Percentiles rank a stretch among this genome's conserved stretches.
Evolutionary conservation across 2,888 invertebrate genomes (phyloP).

Genomic region (Yponomeuta cagnagella): DNA sequence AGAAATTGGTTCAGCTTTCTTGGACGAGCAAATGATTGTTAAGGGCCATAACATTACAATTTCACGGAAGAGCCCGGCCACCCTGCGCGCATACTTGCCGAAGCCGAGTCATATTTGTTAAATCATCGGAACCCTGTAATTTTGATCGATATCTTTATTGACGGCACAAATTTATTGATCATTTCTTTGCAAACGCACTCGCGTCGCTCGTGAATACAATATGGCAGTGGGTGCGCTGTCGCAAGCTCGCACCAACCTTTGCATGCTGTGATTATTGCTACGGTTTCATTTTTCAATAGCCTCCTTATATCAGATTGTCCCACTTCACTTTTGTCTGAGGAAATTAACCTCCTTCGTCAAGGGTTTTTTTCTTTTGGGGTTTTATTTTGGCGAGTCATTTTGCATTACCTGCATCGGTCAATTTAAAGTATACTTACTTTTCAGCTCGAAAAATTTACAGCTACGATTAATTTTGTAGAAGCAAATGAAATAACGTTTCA

Average conservation of each 20-base stretch:
- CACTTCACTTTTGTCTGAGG: constrained; percentile 49
- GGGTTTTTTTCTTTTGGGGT: constrained; percentile 11
- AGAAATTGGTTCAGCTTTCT: constrained; percentile 62
- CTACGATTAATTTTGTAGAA: no score
- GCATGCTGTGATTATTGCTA: constrained; percentile 60
- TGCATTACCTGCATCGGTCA: neutral
- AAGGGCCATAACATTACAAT: constrained; percentile 60
- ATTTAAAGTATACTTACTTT: no score
- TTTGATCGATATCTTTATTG: constrained; percentile 76
- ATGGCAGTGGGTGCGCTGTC: constrained; percentile 34
- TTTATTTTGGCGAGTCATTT: neutral
- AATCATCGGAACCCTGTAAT: constrained; percentile 73
- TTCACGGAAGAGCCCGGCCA: constrained; percentile 68
- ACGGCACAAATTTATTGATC: constrained; percentile 70
- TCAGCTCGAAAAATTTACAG: no score
- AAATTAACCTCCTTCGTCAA: constrained; percentile 57
- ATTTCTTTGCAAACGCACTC: constrained; percentile 69
- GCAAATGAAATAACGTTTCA: neutral
- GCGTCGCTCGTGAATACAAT: constrained; percentile 60
- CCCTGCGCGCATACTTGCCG: constrained; percentile 48
- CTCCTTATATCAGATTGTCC: constrained; percentile 67
- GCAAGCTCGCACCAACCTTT: constrained; percentile 33
- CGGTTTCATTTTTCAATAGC: constrained; percentile 71
- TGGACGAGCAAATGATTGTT: constrained; percentile 59
- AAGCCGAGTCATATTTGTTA: constrained; percentile 68